Conservation (phyloP, 2,888 invertebrate species). For the Portevinia maculata region DNA sequence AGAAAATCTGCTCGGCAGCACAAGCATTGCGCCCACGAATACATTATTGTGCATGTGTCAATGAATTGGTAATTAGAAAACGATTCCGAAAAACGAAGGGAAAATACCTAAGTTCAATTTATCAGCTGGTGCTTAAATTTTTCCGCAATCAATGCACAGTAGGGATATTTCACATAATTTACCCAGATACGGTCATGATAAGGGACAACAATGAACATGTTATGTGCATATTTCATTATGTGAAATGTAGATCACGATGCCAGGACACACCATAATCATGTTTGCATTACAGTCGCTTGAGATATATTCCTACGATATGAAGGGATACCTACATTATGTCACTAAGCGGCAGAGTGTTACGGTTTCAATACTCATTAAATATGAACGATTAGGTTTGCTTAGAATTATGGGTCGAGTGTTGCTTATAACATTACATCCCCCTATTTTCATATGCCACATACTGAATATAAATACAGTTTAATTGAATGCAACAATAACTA, state of each 20-base stretch:
- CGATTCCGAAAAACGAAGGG: slow-evolving; percentile 4
- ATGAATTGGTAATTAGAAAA: slow-evolving; percentile 67
- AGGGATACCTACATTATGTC: slow-evolving; percentile 23
- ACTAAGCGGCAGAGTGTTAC: slow-evolving; percentile 15
- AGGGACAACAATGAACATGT: slow-evolving; percentile 18
- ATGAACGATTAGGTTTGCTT: slow-evolving; percentile 12
- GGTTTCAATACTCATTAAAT: too few relatives aligned
- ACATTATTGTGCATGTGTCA: slow-evolving; percentile 48
- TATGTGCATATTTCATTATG: slow-evolving; percentile 63
- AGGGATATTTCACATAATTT: slow-evolving; percentile 61
- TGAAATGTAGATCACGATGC: slow-evolving; percentile 33
- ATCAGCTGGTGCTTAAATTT: slow-evolving; percentile 43
- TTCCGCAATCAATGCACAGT: slow-evolving; percentile 38
- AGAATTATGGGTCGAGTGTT: neutral
- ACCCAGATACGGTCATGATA: too few relatives aligned
- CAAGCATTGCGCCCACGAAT: neutral
- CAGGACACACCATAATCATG: slow-evolving; percentile 23
- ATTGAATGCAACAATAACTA: slow-evolving; percentile 15
- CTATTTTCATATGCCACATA: too few relatives aligned
- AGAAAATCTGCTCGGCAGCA: neutral
- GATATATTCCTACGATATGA: slow-evolving; percentile 26
- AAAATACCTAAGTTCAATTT: slow-evolving; percentile 4
- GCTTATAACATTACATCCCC: neutral
- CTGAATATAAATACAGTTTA: neutral
- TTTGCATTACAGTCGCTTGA: slow-evolving; percentile 13